These are phyloP conservation scores for Burhinus bistriatus DNA, from an alignment of 2,113 vertebrate genomes.

Conservation along the genomic window DNA sequence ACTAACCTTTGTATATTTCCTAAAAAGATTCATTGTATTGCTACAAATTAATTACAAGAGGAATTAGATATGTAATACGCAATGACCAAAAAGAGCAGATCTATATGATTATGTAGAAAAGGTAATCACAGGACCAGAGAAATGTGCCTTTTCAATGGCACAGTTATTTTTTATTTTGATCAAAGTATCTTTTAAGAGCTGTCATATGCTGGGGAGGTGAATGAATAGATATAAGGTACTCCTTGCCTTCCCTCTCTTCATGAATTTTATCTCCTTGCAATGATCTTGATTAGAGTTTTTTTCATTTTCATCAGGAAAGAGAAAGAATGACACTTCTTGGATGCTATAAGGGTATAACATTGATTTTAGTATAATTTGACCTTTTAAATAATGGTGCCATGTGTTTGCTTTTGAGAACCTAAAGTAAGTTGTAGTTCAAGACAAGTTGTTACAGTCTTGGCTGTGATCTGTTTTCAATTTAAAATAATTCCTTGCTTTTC, in stretches of 20 bases:
- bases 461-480: slow-evolving; percentile 7
- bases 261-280: neutral
- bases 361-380: neutral
- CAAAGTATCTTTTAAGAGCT: neutral
- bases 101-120: neutral
- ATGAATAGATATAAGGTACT: neutral
- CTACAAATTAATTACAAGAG: neutral
- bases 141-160: neutral
- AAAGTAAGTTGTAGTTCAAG: neutral
- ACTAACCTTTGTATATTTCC: neutral
- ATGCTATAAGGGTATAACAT: neutral
- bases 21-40: neutral
- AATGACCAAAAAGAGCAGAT: neutral
- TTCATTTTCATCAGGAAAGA: neutral
- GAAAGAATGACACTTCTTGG: neutral
- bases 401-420: slow-evolving; percentile 35
- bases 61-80: neutral
- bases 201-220: neutral
- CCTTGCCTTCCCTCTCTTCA: neutral
- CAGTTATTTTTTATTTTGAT: neutral
- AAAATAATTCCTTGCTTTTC: slow-evolving; percentile 1
- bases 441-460: neutral
- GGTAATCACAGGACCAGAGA: neutral
- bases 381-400: neutral
- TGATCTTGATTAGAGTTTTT: neutral